Conservation (phyloP, 2,113 vertebrate genomes). For the Podiceps cristatus region DNA sequence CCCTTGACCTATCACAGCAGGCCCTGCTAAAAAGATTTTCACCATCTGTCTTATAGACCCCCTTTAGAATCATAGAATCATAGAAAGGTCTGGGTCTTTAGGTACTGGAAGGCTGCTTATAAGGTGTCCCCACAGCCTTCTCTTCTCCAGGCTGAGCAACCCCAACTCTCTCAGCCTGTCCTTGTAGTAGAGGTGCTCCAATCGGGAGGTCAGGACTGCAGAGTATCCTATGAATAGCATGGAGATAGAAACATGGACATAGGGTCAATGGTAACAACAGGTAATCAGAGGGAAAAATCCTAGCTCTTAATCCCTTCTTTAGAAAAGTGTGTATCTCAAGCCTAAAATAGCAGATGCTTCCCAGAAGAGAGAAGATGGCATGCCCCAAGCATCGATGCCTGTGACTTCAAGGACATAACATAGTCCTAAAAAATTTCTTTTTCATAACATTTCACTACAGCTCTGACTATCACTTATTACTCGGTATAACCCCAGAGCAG, state of each 20-base stretch:
- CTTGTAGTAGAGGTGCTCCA: no score
- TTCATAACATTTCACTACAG: not conserved
- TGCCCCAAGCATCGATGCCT: not conserved
- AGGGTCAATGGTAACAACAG: not conserved
- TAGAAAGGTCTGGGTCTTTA: no score
- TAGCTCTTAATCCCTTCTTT: not conserved
- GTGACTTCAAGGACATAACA: not conserved
- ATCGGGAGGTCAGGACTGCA: not conserved
- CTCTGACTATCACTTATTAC: not conserved
- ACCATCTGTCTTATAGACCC: no score
- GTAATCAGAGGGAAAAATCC: not conserved
- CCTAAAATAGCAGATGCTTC: not conserved
- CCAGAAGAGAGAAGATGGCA: not conserved
- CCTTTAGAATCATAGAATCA: no score
- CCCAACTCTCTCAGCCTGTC: no score
- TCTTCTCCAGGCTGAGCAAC: no score
- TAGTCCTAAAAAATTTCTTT: not conserved
- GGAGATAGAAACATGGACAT: fast-evolving
- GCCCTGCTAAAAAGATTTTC: no score
- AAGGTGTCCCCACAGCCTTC: no score
- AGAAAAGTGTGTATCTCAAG: not conserved
- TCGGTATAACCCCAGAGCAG: not conserved
- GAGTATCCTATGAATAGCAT: not conserved
- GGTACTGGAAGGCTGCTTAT: no score
- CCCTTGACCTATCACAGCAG: no score